Base-by-base conservation (phyloP, 2,113 vertebrate genomes). In the Crotalus viridis region DNA sequence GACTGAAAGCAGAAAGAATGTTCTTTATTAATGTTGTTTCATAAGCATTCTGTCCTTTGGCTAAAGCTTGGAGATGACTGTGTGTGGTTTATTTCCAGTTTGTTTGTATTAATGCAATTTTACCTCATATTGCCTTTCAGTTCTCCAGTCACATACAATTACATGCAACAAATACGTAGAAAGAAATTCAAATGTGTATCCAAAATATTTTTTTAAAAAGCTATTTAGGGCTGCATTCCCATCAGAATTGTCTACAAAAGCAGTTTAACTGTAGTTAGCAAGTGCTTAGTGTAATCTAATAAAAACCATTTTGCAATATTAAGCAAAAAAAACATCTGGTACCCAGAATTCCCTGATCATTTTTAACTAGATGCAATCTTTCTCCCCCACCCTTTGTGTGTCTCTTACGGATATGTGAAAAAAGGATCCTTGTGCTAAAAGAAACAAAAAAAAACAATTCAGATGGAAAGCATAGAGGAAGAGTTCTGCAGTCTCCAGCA, bases 301-400 rank as follows among this genome's bases (percentile, higher is more conserved):
- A 98, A 98, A 98, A 98, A 97, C 97, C 97, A 98, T 98, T 98
- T 98, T 98, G 97, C 97, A 97, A 98, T 98, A 98, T 98, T 98
- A 98, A 98, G 98, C 98, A 98, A 98, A 98, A 98, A 98, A 98
- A 98, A 98, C 98, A 98, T 98, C 98, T 98, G 98, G 98, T 98
- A 98, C 98, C 98, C 98, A 98, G 98, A 98, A 98, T 98, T 98
- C 98, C 97, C 98, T 97, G 97, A 98, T 97, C 98, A 98, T 98
- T 98, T 98, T 98, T 98, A 98, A 98, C 97, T 98, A 97, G 97
- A 97, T 97, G 97, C 98, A 97, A 97, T 98, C 61, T 97, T 97
- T 97, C 96, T 97, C 96, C 96, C 97, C 96, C 96, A 96, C 97
- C 95, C 97, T 96, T 90, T 90, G 92, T 93, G 89, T 97, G 97